Evolutionary conservation across 2,113 vertebrate genomes (phyloP).

Genomic region (Eonycteris spelaea): DNA sequence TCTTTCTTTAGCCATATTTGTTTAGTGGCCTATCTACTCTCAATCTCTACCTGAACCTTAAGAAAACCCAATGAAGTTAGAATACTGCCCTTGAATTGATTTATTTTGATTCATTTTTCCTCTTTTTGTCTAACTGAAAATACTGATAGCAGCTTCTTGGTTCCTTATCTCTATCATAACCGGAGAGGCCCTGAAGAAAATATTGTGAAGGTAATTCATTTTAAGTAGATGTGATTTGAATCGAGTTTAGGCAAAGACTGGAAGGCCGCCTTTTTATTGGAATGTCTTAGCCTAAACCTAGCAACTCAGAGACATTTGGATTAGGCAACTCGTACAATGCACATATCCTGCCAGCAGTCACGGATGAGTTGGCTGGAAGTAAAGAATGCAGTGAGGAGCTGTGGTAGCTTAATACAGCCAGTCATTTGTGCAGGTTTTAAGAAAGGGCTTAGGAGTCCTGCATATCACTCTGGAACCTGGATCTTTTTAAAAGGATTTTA

Average conservation of each 20-base stretch:
- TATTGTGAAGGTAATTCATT: slow-evolving; percentile 24
- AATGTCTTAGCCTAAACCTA: slow-evolving; percentile 24
- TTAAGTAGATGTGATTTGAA: slow-evolving; percentile 43
- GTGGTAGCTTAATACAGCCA: background rate
- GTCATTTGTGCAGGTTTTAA: slow-evolving; percentile 18
- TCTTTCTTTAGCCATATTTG: background rate
- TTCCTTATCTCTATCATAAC: slow-evolving; percentile 36
- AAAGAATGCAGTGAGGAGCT: background rate
- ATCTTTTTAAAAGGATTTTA: slow-evolving; percentile 8
- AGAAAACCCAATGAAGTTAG: background rate
- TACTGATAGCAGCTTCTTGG: slow-evolving; percentile 27
- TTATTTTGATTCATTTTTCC: slow-evolving; percentile 40
- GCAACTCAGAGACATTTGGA: slow-evolving; percentile 50
- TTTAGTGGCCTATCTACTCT: background rate
- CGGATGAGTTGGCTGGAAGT: background rate
- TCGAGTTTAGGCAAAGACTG: slow-evolving; percentile 40
- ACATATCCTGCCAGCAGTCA: background rate
- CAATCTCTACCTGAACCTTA: background rate
- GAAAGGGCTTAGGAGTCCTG: background rate
- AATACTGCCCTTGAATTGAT: background rate
- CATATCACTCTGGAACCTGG: background rate
- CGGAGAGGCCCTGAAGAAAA: slow-evolving; percentile 28
- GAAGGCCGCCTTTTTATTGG: slow-evolving; percentile 51
- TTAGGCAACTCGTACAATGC: background rate
- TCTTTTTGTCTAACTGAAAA: slow-evolving; percentile 31